Base-by-base conservation (phyloP, 1,140 invertebrate species). In the Bombus cullumanus region DNA sequence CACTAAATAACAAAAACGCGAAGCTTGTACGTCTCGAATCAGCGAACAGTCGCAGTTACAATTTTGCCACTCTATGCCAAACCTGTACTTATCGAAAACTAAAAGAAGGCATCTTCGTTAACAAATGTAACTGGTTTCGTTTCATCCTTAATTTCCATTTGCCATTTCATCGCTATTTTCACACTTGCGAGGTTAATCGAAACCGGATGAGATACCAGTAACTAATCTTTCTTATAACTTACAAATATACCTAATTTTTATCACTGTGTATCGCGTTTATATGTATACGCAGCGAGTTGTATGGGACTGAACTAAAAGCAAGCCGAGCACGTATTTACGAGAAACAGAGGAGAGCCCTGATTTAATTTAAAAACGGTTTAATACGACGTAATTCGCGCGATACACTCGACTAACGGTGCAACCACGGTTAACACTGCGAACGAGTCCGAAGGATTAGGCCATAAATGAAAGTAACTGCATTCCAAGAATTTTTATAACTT, bases 401-500 rank as follows among this genome's bases (percentile, higher is more conserved):
- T 57, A 75, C 64, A 59, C 74, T 64, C 77, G 77, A 71, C 57
- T 88, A 86, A 81, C 85, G 86, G 69, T n/a, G 69, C 76, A 87
- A 88, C 84, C 78, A 85, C 75, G 34, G 53, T 39, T 53, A 81
- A 83, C 74, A 62, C 74, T 79, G 81, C 74, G 88, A 81, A 59
- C n/a, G 79, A 85, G 68, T 81, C 76, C 75, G 66, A 90, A 90
- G 80, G 87, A 91, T 93, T 92, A 92, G 91, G 91, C 91, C 92
- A 89, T 88, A 86, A 92, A 93, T 87, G 92, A 93, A 92, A 93
- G 92, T 93, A 92, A 87, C 90, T 88, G 81, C 92, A 93, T 92
- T 92, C 92, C 84, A 41, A 37, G 74, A 81, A 91, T 92, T 91
- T 92, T 89, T 92, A 76, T 85, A 86, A 28, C 72, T 83, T 72